Percentiles rank a stretch among this genome's conserved stretches.
phyloP scores from a whole-genome alignment of 1,140 invertebrate species.

The Acyrthosiphon pisum region DNA sequence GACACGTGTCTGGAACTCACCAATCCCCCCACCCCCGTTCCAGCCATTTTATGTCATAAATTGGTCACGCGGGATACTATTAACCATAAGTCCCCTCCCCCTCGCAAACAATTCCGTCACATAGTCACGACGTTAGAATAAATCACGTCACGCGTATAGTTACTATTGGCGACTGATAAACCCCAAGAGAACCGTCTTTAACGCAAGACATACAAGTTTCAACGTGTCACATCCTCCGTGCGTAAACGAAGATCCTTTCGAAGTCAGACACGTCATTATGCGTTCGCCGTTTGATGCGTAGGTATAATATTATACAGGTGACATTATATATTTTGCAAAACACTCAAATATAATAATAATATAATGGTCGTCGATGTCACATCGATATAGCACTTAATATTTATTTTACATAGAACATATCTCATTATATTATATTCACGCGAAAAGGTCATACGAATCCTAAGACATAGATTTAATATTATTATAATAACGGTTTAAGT shows the following conservation, averaged over 20 bases:
- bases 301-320: not conserved
- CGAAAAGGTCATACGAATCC: not conserved
- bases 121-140: not conserved
- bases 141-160: not conserved
- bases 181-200: not conserved
- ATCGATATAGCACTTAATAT: not conserved
- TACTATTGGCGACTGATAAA: not conserved
- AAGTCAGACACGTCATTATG: not conserved
- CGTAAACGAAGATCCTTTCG: not conserved
- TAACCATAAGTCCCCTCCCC: not conserved
- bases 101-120: no score
- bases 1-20: not conserved
- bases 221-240: not conserved
- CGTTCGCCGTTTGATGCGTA: not conserved
- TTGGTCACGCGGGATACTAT: not conserved
- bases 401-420: not conserved
- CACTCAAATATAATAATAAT: not conserved
- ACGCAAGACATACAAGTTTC: not conserved
- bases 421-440: not conserved
- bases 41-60: not conserved
- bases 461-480: not conserved
- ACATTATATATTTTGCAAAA: not conserved
- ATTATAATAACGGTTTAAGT: not conserved
- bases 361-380: not conserved
- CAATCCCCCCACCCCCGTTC: no score